Percentiles rank a stretch among this genome's conserved stretches.
phyloP scores from a whole-genome alignment of 1,140 invertebrate species.

The Papilio helenus region DNA sequence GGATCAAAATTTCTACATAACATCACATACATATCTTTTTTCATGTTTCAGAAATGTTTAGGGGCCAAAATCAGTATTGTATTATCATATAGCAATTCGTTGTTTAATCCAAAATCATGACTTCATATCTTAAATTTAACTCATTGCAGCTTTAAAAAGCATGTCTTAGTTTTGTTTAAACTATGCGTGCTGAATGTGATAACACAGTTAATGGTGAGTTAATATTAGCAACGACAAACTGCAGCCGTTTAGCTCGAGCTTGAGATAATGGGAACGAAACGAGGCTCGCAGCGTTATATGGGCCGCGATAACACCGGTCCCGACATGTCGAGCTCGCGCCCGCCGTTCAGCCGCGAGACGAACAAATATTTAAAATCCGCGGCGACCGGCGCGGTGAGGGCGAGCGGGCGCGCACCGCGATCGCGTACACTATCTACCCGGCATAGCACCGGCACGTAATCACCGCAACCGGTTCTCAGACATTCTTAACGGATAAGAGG shows the following conservation, averaged over 20 bases:
- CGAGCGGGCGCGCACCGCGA: background rate
- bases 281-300: background rate
- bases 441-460: constrained; percentile 12
- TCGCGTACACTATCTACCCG: constrained; percentile 8
- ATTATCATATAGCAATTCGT: no score
- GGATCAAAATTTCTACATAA: background rate
- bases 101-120: background rate
- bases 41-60: no score
- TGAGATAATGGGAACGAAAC: background rate
- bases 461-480: constrained; percentile 62
- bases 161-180: background rate
- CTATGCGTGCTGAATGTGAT: background rate
- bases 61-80: no score
- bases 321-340: background rate
- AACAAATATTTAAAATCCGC: constrained; percentile 34
- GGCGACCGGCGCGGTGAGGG: background rate
- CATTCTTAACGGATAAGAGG: constrained; percentile 70
- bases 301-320: constrained; percentile 12
- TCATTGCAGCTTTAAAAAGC: background rate
- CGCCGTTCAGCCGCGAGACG: background rate
- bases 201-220: constrained; percentile 17
- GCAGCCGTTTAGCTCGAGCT: background rate
- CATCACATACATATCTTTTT: no score
- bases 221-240: background rate
- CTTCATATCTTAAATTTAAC: background rate